Base-by-base conservation (phyloP, 1,140 invertebrate species). In the Macrobrachium nipponense region DNA sequence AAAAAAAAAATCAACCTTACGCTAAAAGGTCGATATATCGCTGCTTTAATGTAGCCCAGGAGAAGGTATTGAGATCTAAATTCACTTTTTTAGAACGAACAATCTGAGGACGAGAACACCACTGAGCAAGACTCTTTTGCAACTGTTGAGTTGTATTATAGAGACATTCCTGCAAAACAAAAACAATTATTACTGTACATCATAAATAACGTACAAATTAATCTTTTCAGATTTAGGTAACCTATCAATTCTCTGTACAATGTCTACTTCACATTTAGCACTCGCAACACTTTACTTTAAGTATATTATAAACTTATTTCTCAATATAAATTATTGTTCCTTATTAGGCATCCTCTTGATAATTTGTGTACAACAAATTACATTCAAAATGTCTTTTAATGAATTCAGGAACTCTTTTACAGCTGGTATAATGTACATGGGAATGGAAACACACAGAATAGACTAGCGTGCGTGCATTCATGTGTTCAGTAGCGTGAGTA, bases 371-470 rank as follows among this genome's bases (percentile, higher is more conserved):
- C 4, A 4, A 36, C 27, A 36, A n/a, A n/a, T n/a, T 36, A 36
- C 27, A 36, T 36, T 36, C 27, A 36, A 36, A 36, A 36, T 36
- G 4, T 36, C n/a, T 36, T 72, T 11, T 93, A 66, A 93, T 92
- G 89, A 94, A 95, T 0, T 95, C 90, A 90, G n/a, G 11, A 15
- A 51, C 7, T 18, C 10, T 18, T 51, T 15, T 18, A n/a, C 59
- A 93, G 27, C 27, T 36, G 27, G 27, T 4, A 36, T 36, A 36
- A 36, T n/a, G n/a, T n/a, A n/a, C n/a, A n/a, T n/a, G n/a, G n/a
- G n/a, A n/a, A n/a, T n/a, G n/a, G n/a, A n/a, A n/a, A n/a, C n/a
- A n/a, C n/a, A n/a, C n/a, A n/a, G n/a, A n/a, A n/a, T n/a, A n/a
- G n/a, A n/a, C n/a, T n/a, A n/a, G n/a, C n/a, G n/a, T n/a, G n/a